Base-by-base conservation (phyloP, 2,113 vertebrate species). In the Machaerirhynchus nigripectus region DNA sequence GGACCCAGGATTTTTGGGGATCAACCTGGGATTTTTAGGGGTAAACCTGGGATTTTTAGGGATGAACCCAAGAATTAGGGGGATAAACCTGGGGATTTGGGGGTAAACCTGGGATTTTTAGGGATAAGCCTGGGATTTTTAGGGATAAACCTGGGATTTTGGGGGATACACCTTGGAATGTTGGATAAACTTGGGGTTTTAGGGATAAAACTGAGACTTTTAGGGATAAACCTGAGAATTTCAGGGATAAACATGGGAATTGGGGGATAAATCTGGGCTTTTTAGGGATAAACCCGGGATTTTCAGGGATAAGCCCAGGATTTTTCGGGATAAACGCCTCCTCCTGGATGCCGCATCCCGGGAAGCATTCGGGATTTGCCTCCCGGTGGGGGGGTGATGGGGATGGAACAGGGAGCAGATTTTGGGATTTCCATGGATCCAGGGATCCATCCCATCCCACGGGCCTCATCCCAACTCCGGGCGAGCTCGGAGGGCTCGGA, bases 341-440 rank as follows among this genome's bases (percentile, higher is more conserved):
- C 2, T 17, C 37, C n/a, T 3, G 1, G 30, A n/a, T 3, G 39
- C 63, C 40, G 47, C 35, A 68, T 37, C 50, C 44, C 3, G 13
- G 50, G 37, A 46, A 52, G 8, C 20, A 2, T 23, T 40, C 33
- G 68, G 84, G 65, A 20, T 35, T 42, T 12, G 3, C 21, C 23
- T 3, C 40, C n/a, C n/a, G n/a, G n/a, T n/a, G n/a, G n/a, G 3
- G 23, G 57, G 71, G 0, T 4, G 37, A 39, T 0, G 12, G 52
- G n/a, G 50, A 52, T 3, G 26, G 8, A 52, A 16, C 27, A 28
- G 50, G 27, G 27, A 52, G 50, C 50, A 17, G 23, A 28, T 28
- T 52, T 27, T 16, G n/a, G 67, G 67, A 39, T 39, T 52, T 37
- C 13, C 67, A 39, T 6, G 26, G n/a, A 37, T 50, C n/a, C 67